Percentiles rank a stretch among this genome's conserved stretches.
Evolutionary conservation across 2,797 vertebrate genomes (phyloP).

Genomic region (Hafferia zeledoni): DNA sequence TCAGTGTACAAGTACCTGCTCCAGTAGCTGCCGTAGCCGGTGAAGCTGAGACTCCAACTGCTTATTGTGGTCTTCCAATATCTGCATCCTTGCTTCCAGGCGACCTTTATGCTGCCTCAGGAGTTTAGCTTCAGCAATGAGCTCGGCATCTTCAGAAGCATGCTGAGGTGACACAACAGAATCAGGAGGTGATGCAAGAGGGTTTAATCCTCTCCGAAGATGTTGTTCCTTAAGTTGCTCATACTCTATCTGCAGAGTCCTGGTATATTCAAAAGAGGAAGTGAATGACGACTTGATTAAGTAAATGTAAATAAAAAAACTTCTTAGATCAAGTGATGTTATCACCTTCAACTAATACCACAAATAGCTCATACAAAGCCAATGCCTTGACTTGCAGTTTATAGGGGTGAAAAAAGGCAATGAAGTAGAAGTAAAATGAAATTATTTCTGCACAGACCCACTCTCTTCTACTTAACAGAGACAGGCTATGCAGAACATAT

Average conservation of each 20-base stretch:
- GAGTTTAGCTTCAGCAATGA: constrained; percentile 95
- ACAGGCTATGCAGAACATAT: neutral
- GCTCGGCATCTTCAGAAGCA: constrained; percentile 87
- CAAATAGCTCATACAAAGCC: neutral
- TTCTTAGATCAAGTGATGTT: neutral
- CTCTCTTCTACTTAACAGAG: neutral
- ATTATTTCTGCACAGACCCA: neutral
- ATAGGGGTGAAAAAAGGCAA: neutral
- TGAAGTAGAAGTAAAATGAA: neutral
- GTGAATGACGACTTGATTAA: neutral
- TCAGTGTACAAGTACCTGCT: constrained; percentile 83
- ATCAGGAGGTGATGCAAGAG: constrained; percentile 80
- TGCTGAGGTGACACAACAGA: constrained; percentile 74
- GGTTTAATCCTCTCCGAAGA: constrained; percentile 77
- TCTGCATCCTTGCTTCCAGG: constrained; percentile 95
- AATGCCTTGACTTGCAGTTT: neutral
- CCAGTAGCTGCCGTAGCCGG: constrained; percentile 91
- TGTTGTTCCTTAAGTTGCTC: constrained; percentile 93
- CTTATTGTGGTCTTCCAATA: constrained; percentile 97
- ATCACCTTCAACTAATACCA: neutral
- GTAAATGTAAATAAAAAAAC: neutral
- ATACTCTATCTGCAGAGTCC: constrained; percentile 90
- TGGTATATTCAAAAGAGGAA: constrained; percentile 53
- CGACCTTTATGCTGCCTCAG: constrained; percentile 96
- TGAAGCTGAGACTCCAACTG: constrained; percentile 96